These are phyloP conservation scores for Aptenodytes patagonicus DNA, from an alignment of 2,113 vertebrate genomes.

Conservation along the genomic window DNA sequence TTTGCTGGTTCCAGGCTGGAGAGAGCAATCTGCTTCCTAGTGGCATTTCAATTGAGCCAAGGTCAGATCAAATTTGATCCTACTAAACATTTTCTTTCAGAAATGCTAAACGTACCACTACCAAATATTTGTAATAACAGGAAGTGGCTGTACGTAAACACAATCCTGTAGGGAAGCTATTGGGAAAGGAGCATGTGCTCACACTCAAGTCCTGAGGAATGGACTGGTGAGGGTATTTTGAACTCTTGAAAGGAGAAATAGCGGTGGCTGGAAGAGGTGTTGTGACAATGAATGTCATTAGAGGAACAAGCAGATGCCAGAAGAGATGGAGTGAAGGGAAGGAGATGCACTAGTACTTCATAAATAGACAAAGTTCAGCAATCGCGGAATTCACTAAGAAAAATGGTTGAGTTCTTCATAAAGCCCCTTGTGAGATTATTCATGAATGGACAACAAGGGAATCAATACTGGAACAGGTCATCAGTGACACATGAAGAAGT, in stretches of 20 bases:
- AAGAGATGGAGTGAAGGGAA: not conserved
- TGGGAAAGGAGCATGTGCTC: not conserved
- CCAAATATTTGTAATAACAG: not conserved
- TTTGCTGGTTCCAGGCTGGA: not conserved
- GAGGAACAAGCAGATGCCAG: not conserved
- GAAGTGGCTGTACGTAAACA: not conserved
- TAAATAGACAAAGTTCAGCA: not conserved
- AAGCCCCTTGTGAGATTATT: not conserved
- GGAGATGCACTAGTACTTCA: not conserved
- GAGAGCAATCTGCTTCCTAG: not conserved
- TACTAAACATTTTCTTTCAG: not conserved
- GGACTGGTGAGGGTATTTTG: not conserved
- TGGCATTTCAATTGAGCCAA: not conserved
- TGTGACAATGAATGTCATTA: not conserved
- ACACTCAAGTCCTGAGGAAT: not conserved
- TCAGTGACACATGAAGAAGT: not conserved
- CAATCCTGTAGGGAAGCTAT: not conserved
- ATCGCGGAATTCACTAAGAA: not conserved
- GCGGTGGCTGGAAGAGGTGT: not conserved
- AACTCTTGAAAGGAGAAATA: not conserved
- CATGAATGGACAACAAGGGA: not conserved
- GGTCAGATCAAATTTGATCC: not conserved
- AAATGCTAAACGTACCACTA: not conserved
- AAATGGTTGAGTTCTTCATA: not conserved
- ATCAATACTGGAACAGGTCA: not conserved